phyloP scores from a whole-genome alignment of 1,140 invertebrate genomes.

The Macrotrachela quadricornifera region DNA sequence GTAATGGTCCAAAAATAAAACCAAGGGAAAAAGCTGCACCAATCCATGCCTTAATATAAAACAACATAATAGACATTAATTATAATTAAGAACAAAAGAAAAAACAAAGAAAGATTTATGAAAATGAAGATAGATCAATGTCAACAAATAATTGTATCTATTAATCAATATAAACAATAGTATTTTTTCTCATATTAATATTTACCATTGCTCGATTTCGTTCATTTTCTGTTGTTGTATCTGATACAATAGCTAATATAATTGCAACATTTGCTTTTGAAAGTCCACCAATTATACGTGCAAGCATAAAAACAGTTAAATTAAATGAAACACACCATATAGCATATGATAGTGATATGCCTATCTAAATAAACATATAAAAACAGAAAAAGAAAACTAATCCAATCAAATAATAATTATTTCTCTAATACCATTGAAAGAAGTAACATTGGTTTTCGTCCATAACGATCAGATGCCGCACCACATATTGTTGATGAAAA shows the following conservation, averaged over 20 bases:
- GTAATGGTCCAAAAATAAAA: conserved; percentile 79
- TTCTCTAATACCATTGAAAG: conserved; percentile 47
- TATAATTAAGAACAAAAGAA: too few relatives aligned
- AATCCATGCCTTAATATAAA: conserved; percentile 57
- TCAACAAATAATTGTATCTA: too few relatives aligned
- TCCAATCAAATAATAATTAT: too few relatives aligned
- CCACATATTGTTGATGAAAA: conserved; percentile 76
- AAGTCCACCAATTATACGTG: conserved; percentile 72
- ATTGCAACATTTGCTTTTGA: conserved; percentile 89
- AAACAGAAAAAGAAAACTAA: too few relatives aligned
- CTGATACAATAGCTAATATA: conserved; percentile 78
- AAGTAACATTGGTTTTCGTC: conserved; percentile 61
- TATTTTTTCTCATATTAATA: neutral
- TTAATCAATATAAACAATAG: too few relatives aligned
- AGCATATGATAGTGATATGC: conserved; percentile 59
- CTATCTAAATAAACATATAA: conserved; percentile 37
- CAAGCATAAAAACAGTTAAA: conserved; percentile 73
- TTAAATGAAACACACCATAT: conserved; percentile 67
- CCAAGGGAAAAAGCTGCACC: conserved; percentile 90
- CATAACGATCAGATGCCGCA: conserved; percentile 80
- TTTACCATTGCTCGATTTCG: conserved; percentile 78
- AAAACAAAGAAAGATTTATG: neutral
- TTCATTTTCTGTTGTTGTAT: conserved; percentile 58
- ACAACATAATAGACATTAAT: neutral
- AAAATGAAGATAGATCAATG: neutral